These are phyloP conservation scores for Achlya flavicornis DNA, from an alignment of 2,888 invertebrate genomes.

Conservation along the genomic window DNA sequence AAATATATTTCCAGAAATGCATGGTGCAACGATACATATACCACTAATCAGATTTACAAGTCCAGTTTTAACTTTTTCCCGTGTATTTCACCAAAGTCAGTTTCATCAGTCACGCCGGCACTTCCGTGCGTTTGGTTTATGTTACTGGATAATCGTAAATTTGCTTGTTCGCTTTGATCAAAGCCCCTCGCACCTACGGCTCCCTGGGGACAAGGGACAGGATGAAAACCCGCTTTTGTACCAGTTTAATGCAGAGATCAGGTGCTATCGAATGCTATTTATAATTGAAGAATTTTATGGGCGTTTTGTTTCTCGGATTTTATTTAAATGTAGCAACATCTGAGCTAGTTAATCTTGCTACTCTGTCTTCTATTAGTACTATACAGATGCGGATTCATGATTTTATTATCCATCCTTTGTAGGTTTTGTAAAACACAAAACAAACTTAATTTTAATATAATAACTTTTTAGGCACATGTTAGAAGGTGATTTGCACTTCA, in stretches of 20 bases:
- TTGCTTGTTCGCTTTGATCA: conserved; percentile 53
- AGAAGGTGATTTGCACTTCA: too few relatives aligned
- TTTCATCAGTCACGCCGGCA: conserved; percentile 46
- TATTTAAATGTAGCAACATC: background rate
- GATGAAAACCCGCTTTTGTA: conserved; percentile 23
- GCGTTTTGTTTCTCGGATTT: conserved; percentile 1
- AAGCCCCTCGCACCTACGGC: conserved; percentile 20
- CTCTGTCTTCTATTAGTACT: background rate
- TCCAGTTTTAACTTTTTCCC: conserved; percentile 30
- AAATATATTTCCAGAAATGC: background rate
- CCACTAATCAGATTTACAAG: conserved; percentile 6
- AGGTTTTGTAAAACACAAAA: too few relatives aligned
- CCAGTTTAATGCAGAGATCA: conserved; percentile 37
- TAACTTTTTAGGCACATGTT: too few relatives aligned
- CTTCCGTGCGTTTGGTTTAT: conserved; percentile 68
- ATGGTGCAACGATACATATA: background rate
- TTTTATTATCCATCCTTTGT: background rate
- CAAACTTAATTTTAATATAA: too few relatives aligned
- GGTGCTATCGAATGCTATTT: conserved; percentile 41
- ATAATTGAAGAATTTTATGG: conserved; percentile 32
- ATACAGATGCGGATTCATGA: background rate
- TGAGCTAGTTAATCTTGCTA: background rate
- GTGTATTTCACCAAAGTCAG: conserved; percentile 43
- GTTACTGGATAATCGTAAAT: conserved; percentile 60
- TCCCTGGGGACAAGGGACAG: conserved; percentile 28